These are phyloP conservation scores for human (Homo sapiens) DNA, from an alignment of 2,113 vertebrate species.

Conservation along the genomic window DNA sequence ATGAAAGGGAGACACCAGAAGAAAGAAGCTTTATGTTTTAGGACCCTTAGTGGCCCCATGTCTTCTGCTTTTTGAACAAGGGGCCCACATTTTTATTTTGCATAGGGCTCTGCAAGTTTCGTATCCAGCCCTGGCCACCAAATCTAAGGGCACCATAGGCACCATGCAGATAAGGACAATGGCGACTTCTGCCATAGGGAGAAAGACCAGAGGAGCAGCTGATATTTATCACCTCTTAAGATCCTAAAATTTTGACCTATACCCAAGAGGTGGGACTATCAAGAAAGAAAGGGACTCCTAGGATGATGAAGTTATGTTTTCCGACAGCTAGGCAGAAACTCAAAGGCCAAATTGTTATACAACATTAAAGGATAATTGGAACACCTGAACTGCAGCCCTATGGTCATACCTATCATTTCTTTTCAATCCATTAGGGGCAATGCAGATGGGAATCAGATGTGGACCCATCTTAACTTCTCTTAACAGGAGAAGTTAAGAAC, in stretches of 20 bases:
- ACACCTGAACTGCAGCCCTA: neutral
- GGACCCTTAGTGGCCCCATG: neutral
- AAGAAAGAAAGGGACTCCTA: neutral
- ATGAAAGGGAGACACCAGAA: neutral
- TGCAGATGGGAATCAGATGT: neutral
- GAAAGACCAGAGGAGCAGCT: no score
- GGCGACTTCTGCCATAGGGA: neutral
- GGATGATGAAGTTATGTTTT: neutral
- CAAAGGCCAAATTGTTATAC: neutral
- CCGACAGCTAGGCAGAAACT: neutral
- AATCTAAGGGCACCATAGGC: neutral
- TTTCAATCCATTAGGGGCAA: neutral
- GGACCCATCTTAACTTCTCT: neutral
- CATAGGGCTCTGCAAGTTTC: neutral
- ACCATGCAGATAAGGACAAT: neutral
- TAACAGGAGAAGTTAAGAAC: neutral
- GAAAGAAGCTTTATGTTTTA: neutral
- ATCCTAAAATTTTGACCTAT: no score
- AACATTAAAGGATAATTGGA: neutral
- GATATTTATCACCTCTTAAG: no score
- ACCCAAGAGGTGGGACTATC: no score
- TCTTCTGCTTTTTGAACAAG: neutral
- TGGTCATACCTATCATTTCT: neutral
- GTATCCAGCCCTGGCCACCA: neutral
- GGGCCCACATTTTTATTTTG: neutral